Evolutionary conservation across 2,797 vertebrate species (phyloP), one percentile per base, ranked within the genome.

Genomic region (Megalops cyprinoides): DNA sequence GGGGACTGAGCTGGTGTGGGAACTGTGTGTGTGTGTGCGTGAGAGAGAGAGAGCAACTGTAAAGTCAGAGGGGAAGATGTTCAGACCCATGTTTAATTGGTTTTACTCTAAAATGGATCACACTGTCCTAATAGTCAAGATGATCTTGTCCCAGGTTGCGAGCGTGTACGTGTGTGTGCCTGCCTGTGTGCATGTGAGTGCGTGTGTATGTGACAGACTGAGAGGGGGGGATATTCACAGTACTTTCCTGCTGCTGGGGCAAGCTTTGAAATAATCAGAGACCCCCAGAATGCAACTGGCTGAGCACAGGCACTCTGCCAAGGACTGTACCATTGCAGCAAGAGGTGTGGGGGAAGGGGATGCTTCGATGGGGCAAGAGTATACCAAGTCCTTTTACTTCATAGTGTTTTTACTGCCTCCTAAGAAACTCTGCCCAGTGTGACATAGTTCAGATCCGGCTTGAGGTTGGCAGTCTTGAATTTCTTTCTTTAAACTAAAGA

Each of bases 1-100:
- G 48, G 48, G 37, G 76, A 55, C 81, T 65, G 76, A 79, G 73
- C 71, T 49, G 53, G 18, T 74, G 55, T 39, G 51, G 23, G 67
- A 37, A 10, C 4, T 18, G 55, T 23, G 28, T 76, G 42, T 25
- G 51, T 71, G 56, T 60, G 78, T 78, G 74, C 75, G 18, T 78
- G 31, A 15, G 42, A n/a, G 39, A 9, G 25, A 4, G 46, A 18
- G 46, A n/a, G n/a, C n/a, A n/a, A n/a, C n/a, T 48, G 12, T 49
- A 25, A 73, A 73, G 69, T n/a, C 39, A 23, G 69, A 37, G 12
- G 10, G 42, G 71, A 18, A 42, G 14, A 25, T 44, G 44, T 44
- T 44, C 42, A 44, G 71, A 20, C 39, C 15, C 34, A 23, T 28
- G 28, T 74, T 49, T 4, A 15, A 46, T 5, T n/a, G 42, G 20